Conservation (phyloP, 2,797 vertebrate species). For the Molossus molossus region DNA sequence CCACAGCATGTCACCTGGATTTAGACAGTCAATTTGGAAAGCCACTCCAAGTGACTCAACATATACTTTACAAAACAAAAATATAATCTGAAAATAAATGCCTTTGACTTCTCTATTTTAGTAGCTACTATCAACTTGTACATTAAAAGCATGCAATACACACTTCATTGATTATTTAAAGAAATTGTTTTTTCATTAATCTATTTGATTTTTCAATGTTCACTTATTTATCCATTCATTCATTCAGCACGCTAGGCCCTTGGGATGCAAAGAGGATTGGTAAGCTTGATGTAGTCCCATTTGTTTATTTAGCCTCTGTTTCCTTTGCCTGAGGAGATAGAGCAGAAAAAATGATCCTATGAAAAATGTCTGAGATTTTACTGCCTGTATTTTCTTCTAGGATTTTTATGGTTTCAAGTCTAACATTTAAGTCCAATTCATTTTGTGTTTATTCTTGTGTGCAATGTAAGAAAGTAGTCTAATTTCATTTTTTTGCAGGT, state of each 20-base stretch:
- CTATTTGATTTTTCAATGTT: not conserved
- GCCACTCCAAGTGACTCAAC: not conserved
- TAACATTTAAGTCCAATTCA: too few relatives aligned
- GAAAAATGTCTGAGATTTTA: too few relatives aligned
- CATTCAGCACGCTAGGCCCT: not conserved
- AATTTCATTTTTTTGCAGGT: too few relatives aligned
- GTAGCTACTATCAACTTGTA: not conserved
- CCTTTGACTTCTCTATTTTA: not conserved
- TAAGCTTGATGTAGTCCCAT: too few relatives aligned
- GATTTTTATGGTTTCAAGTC: too few relatives aligned
- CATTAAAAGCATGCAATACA: not conserved
- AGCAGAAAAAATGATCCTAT: too few relatives aligned
- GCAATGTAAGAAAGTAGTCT: too few relatives aligned
- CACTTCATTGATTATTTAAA: slow-evolving; percentile 10
- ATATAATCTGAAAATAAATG: not conserved
- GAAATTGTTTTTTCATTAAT: not conserved
- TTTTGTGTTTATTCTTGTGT: too few relatives aligned
- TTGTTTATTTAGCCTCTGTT: too few relatives aligned
- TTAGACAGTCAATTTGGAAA: not conserved
- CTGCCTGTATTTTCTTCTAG: too few relatives aligned
- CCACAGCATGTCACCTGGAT: not conserved
- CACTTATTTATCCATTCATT: not conserved
- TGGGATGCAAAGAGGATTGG: not conserved
- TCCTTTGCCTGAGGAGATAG: too few relatives aligned
- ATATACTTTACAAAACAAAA: not conserved